phyloP scores from a whole-genome alignment of 2,888 invertebrate genomes.

The Calliscelio sp. region DNA sequence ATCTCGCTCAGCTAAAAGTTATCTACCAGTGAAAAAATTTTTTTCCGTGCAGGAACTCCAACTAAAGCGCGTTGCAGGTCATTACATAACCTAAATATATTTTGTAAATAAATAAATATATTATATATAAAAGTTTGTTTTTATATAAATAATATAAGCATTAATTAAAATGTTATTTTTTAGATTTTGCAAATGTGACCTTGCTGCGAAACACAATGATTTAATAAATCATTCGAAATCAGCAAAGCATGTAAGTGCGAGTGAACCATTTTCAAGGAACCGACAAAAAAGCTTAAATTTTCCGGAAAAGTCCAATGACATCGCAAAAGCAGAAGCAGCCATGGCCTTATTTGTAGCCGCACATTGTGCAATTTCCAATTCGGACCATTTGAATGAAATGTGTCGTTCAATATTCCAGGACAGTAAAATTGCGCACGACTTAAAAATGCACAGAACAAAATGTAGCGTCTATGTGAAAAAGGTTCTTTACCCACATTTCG shows the following conservation, averaged over 20 bases:
- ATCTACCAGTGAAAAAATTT: too few relatives aligned
- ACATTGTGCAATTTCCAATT: constrained; percentile 51
- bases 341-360: constrained; percentile 50
- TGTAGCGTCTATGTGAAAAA: constrained; percentile 59
- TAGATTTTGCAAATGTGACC: constrained; percentile 50
- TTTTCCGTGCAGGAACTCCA: neutral
- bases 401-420: constrained; percentile 50
- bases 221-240: constrained; percentile 17
- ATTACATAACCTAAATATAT: neutral
- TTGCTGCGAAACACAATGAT: constrained; percentile 27
- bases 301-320: constrained; percentile 29
- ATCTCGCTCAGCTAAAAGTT: too few relatives aligned
- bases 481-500: constrained; percentile 43
- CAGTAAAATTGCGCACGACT: constrained; percentile 55
- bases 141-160: too few relatives aligned
- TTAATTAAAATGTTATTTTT: too few relatives aligned
- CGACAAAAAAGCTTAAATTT: constrained; percentile 34
- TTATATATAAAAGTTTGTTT: too few relatives aligned
- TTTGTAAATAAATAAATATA: too few relatives aligned
- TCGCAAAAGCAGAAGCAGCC: constrained; percentile 55
- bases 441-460: constrained; percentile 59
- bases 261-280: constrained; percentile 23
- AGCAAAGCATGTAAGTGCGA: constrained; percentile 16
- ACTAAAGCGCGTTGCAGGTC: constrained; percentile 13
- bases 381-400: constrained; percentile 54